These are phyloP conservation scores for Xestia c-nigrum DNA, from an alignment of 2,888 invertebrate species.

Conservation along the genomic window DNA sequence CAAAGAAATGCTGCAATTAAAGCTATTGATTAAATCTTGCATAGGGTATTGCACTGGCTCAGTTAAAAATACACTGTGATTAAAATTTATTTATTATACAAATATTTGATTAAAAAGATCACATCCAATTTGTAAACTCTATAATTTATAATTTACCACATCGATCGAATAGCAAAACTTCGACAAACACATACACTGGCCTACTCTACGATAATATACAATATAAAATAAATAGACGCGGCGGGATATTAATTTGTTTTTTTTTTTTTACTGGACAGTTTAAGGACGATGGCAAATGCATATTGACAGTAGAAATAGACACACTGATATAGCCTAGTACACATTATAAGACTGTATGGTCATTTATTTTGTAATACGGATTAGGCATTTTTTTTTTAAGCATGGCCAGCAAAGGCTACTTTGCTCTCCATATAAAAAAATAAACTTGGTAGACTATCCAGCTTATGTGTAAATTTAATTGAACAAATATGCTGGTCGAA, in stretches of 20 bases:
- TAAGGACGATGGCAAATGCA: background rate
- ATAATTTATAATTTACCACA: slow-evolving; percentile 35
- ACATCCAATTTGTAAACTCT: slow-evolving; percentile 26
- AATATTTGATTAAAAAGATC: slow-evolving; percentile 45
- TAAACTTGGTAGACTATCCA: background rate
- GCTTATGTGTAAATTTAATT: background rate
- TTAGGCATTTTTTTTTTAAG: background rate
- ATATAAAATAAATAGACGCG: slow-evolving; percentile 52
- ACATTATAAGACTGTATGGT: background rate
- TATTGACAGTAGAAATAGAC: background rate
- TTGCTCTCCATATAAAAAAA: too few species aligned
- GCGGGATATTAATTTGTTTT: slow-evolving; percentile 12
- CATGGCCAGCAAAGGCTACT: background rate
- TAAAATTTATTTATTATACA: slow-evolving; percentile 20
- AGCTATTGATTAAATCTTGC: slow-evolving; percentile 53
- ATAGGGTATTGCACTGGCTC: slow-evolving; percentile 51
- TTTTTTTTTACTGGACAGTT: background rate
- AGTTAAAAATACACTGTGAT: slow-evolving; percentile 6
- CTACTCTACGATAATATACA: slow-evolving; percentile 61
- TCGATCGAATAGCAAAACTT: slow-evolving; percentile 55
- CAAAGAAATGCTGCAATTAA: slow-evolving; percentile 63
- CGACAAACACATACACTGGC: slow-evolving; percentile 48
- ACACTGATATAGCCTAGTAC: background rate
- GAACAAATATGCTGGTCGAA: too few species aligned
- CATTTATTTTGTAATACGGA: background rate